A percentile compares a stretch with the other conserved stretches of the same genome.
These are phyloP conservation scores for Craniophora ligustri DNA, from an alignment of 2,888 invertebrate species.

Conservation along the genomic window DNA sequence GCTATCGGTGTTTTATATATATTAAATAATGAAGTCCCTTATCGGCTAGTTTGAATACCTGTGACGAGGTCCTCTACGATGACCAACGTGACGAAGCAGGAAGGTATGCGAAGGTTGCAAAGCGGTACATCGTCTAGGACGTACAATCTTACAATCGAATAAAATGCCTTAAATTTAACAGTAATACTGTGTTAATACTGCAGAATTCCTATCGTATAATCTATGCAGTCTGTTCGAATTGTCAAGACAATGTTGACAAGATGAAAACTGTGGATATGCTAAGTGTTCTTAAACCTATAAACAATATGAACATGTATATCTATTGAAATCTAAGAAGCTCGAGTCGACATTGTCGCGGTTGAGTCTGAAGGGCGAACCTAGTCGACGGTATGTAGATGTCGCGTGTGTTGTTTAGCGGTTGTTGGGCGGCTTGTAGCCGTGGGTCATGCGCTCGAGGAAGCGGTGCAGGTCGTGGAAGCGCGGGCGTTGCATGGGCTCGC, in stretches of 20 bases:
- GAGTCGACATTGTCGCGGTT: conserved; percentile 39
- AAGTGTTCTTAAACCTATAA: conserved; percentile 42
- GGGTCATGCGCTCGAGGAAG: conserved; percentile 93
- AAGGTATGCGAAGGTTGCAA: conserved; percentile 63
- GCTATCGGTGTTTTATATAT: conserved; percentile 59
- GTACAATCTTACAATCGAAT: conserved; percentile 60
- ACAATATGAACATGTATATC: conserved; percentile 46
- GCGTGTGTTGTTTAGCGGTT: conserved; percentile 58
- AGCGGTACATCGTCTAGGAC: conserved; percentile 66
- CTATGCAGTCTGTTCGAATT: conserved; percentile 57
- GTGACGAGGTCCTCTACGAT: conserved; percentile 46
- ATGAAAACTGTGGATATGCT: conserved; percentile 46
- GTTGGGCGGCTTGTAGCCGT: conserved; percentile 89
- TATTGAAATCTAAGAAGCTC: conserved; percentile 56
- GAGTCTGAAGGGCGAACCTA: conserved; percentile 46
- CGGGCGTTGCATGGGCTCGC: conserved; percentile 93
- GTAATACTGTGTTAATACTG: conserved; percentile 70
- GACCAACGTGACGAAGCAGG: conserved; percentile 60
- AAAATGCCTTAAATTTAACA: conserved; percentile 55
- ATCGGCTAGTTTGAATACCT: conserved; percentile 27
- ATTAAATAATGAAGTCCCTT: conserved; percentile 38
- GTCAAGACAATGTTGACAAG: conserved; percentile 34
- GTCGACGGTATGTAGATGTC: conserved; percentile 30
- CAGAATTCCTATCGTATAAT: conserved; percentile 58
- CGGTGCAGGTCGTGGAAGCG: conserved; percentile 96